Base-by-base conservation (phyloP, 2,888 invertebrate species). In the Nasonovia ribisnigri region DNA sequence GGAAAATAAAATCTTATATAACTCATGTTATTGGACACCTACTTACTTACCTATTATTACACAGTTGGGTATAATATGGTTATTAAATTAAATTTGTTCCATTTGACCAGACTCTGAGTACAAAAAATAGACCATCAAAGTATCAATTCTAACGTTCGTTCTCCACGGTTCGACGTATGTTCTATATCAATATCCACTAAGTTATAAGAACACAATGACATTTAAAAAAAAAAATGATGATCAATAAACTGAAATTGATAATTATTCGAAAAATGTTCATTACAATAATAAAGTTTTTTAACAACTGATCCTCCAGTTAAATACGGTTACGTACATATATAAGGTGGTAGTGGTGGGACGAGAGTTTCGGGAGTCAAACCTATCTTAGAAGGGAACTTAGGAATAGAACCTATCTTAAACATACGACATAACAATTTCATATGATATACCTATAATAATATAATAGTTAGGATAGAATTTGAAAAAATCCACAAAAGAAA, bases 31-130 rank as follows among this genome's bases (percentile, higher is more conserved):
- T 36, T 77, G 77, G 3, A 77, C 57, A 26, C 8, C 54, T 57
- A 57, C 26, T 8, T 57, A 77, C 16, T 36, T 77, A 77, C 8
- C 36, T 77, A 36, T 8, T 77, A 20, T 36, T 77, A 8, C 77
- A 77, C 36, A 77, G 36, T 36, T 77, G 20, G 20, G 36, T 20
- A 20, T 20, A 77, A 20, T 20, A 77, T 36, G 77, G 36, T 77
- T 77, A 77, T 77, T 77, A 77, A 77, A 77, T 77, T 77, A 77
- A 77, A 77, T 77, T 36, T 77, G 77, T 77, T 77, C 36, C 36
- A 77, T 36, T 77, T 20, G 67, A 36, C 16, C n/a, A 16, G n/a
- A 26, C 16, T 36, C 67, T 4, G 67, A 16, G 16, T 36, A 36
- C 67, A 67, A 67, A 16, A 20, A 77, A 77, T 36, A 77, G 36